A percentile compares a stretch with the other conserved stretches of the same genome.
Conservation (phyloP, 2,113 vertebrate genomes). For the Chauna torquata region DNA sequence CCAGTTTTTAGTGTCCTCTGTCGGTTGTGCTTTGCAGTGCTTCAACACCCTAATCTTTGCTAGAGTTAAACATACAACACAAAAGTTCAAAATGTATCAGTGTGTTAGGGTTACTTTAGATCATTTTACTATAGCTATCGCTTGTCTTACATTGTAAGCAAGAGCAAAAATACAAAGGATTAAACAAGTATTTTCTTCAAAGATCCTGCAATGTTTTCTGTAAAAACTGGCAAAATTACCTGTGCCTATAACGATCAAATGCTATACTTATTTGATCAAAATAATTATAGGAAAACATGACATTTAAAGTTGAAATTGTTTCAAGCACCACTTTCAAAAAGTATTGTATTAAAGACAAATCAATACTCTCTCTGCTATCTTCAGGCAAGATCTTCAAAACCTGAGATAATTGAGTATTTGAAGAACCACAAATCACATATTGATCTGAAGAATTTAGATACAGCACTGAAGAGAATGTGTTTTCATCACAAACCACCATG, state of each 20-base stretch:
- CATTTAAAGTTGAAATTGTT: constrained; percentile 68
- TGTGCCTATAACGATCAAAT: constrained; percentile 51
- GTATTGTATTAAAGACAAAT: constrained; percentile 66
- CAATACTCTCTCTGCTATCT: constrained; percentile 59
- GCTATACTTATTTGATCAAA: constrained; percentile 68
- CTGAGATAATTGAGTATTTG: constrained; percentile 67
- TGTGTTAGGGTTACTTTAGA: background rate
- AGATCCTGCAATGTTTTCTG: constrained; percentile 40
- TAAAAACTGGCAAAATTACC: constrained; percentile 58
- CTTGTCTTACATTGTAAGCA: background rate
- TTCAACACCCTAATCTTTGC: background rate
- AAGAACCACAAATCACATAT: constrained; percentile 62
- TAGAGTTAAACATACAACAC: constrained; percentile 7
- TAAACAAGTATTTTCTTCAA: constrained; percentile 67
- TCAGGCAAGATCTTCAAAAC: constrained; percentile 62
- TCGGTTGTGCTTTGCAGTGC: background rate
- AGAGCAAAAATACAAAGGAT: constrained; percentile 50
- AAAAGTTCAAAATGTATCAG: background rate
- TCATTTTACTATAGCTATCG: constrained; percentile 3
- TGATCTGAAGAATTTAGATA: constrained; percentile 59
- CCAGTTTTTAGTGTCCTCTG: background rate
- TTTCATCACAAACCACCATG: background rate
- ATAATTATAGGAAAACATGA: constrained; percentile 72
- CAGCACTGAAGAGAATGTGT: background rate
- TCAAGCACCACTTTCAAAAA: constrained; percentile 64